Base-by-base conservation (phyloP, 1,140 invertebrate genomes). In the Arion vulgaris region DNA sequence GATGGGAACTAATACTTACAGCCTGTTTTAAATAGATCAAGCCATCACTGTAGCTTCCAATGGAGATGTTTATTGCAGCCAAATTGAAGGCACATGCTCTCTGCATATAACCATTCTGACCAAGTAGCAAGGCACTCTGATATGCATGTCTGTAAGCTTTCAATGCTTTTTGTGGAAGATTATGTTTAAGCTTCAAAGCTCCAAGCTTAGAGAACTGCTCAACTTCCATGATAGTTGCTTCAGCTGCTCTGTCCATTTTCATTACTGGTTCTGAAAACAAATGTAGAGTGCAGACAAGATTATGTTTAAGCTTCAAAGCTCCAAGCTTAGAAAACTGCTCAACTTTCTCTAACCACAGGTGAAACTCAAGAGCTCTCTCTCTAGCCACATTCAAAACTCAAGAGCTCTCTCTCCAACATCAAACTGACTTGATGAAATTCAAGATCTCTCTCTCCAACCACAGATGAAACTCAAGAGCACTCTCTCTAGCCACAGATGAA, bases 321-420 rank as follows among this genome's bases (percentile, higher is more conserved):
- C 78, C 78, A 69, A 69, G 51, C 28, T 71, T 80, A 0, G 78
- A 69, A 1, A 69, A 80, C 9, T 36, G 36, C 19, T 80, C 78
- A 41, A 80, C 78, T 71, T 80, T 88, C 84, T 74, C 82, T 62
- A 83, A 75, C n/a, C n/a, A n/a, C n/a, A n/a, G n/a, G n/a, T n/a
- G n/a, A n/a, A n/a, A n/a, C n/a, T n/a, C n/a, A n/a, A n/a, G n/a
- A n/a, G n/a, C n/a, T n/a, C n/a, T n/a, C n/a, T n/a, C n/a, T n/a
- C n/a, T n/a, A n/a, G n/a, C n/a, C n/a, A n/a, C n/a, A n/a, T n/a
- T n/a, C n/a, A n/a, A n/a, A n/a, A n/a, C n/a, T n/a, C n/a, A n/a
- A n/a, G n/a, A n/a, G n/a, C n/a, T n/a, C n/a, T n/a, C n/a, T n/a
- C n/a, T n/a, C n/a, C n/a, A n/a, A n/a, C n/a, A n/a, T n/a, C n/a